phyloP scores from a whole-genome alignment of 1,140 invertebrate genomes.

The Brachionus sp. region DNA sequence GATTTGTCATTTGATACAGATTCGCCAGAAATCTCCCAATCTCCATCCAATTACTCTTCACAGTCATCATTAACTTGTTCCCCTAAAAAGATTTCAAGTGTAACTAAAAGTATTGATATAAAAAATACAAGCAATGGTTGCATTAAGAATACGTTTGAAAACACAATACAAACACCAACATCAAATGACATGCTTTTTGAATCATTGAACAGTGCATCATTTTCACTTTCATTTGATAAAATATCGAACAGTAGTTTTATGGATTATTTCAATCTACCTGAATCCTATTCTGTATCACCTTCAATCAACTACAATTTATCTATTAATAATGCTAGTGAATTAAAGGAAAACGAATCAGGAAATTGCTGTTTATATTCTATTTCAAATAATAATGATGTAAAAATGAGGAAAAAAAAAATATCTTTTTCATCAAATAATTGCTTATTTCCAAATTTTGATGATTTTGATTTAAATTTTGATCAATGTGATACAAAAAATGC shows the following conservation, averaged over 20 bases:
- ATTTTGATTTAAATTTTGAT: neutral
- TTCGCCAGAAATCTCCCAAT: neutral
- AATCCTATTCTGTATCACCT: neutral
- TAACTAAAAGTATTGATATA: neutral
- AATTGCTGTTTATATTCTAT: neutral
- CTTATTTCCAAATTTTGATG: neutral
- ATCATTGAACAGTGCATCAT: neutral
- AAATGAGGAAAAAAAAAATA: neutral
- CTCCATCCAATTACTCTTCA: neutral
- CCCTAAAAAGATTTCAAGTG: neutral
- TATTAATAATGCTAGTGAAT: neutral
- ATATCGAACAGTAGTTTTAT: conserved; percentile 14
- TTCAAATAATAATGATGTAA: neutral
- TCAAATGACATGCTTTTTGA: neutral
- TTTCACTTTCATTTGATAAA: neutral
- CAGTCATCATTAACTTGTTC: neutral
- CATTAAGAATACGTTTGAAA: neutral
- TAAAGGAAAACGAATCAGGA: neutral
- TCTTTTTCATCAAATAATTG: neutral
- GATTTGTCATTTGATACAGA: neutral
- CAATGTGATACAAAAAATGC: neutral
- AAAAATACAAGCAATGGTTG: neutral
- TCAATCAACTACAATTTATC: neutral
- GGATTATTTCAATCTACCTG: neutral
- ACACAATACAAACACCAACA: neutral